phyloP scores from a whole-genome alignment of 1,140 invertebrate species.

The Sarcophaga peregrina region DNA sequence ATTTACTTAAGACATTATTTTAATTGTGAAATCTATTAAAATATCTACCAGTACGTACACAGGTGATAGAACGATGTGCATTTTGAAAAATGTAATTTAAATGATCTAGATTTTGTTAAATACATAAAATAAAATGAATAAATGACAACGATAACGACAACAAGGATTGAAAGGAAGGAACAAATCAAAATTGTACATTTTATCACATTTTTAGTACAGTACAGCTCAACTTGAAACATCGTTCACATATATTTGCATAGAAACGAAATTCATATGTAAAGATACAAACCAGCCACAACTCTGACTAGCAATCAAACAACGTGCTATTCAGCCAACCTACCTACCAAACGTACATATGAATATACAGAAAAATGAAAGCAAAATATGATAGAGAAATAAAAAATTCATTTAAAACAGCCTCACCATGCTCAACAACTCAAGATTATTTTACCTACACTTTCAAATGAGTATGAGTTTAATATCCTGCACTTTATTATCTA shows the following conservation, averaged over 20 bases:
- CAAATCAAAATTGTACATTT: conserved; percentile 22
- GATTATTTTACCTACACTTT: too few species aligned
- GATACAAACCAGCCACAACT: background rate
- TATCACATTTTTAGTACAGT: background rate
- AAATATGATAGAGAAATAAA: background rate
- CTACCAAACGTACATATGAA: background rate
- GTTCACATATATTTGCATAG: too few species aligned
- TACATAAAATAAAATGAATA: background rate
- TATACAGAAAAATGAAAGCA: background rate
- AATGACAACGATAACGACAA: background rate
- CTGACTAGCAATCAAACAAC: background rate
- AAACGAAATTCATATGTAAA: too few species aligned
- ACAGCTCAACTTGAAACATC: background rate
- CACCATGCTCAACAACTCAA: background rate
- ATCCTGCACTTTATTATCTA: background rate
- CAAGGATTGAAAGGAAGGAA: conserved; percentile 6
- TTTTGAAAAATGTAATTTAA: background rate
- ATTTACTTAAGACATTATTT: background rate
- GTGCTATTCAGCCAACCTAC: background rate
- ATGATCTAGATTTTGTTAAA: background rate
- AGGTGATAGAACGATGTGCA: background rate
- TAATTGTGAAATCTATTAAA: background rate
- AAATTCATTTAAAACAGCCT: background rate
- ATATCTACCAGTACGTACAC: background rate
- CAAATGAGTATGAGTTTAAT: too few species aligned